Conservation (phyloP, 2,113 vertebrate genomes). For the Salvator merianae region DNA sequence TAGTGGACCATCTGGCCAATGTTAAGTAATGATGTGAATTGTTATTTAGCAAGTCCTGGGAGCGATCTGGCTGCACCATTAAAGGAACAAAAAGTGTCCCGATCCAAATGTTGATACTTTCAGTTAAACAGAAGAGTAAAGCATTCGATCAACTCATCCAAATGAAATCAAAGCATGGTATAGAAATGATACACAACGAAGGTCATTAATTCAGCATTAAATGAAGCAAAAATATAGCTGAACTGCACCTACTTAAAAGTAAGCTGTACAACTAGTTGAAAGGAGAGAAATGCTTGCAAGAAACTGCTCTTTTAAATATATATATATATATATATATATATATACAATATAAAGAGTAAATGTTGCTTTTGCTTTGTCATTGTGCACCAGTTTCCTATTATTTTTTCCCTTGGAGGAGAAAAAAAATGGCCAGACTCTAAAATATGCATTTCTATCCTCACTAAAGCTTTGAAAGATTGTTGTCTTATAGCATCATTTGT, state of each 20-base stretch:
- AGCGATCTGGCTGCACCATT: too few relatives aligned
- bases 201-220: not conserved
- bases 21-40: too few relatives aligned
- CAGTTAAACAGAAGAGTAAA: too few relatives aligned
- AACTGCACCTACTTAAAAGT: not conserved
- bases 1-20: too few relatives aligned
- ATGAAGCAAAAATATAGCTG: not conserved
- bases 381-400: not conserved
- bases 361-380: not conserved
- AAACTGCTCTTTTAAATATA: not conserved
- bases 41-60: too few relatives aligned
- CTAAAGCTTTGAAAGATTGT: not conserved
- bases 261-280: not conserved
- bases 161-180: not conserved
- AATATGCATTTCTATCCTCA: constrained; percentile 1
- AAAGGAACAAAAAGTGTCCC: too few relatives aligned
- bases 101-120: too few relatives aligned
- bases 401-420: not conserved
- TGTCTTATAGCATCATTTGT: not conserved
- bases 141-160: too few relatives aligned
- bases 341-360: too few relatives aligned
- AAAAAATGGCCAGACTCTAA: not conserved
- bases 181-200: not conserved
- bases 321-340: too few relatives aligned
- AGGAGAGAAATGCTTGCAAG: not conserved